Base-by-base conservation (phyloP, 2,113 vertebrate species). In the Columba janthina region DNA sequence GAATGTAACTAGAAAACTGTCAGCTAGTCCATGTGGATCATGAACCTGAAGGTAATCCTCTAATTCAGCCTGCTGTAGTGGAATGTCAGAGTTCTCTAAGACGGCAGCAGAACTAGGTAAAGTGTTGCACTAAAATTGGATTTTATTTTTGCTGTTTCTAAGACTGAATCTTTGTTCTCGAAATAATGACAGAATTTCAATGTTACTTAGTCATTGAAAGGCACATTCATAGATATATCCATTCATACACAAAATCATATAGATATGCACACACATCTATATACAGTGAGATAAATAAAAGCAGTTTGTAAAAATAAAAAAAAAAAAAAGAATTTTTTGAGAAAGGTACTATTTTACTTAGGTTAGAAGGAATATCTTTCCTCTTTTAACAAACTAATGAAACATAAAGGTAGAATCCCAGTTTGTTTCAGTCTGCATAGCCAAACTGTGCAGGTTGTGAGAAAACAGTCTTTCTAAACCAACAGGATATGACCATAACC, bases 241-340 rank as follows among this genome's bases (percentile, higher is more conserved):
- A 42, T 16, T 38, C 2, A 34, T 13, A 34, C 14, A 36, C 5
- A 86, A 72, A 91, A 42, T 50, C 6, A 1, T n/a, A 26, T n/a
- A 29, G 11, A 22, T 48, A 20, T 50, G 46, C 6, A 44, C 1
- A 61, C 1, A 16, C 1, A 48, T 0, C n/a, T 10, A 36, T 54
- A 51, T 34, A 4, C 11, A 65, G 17, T 60, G 6, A 8, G 9
- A 71, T 53, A 60, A 81, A 12, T 29, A 21, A 56, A 73, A 91
- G 4, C 1, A 10, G 1, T 5, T 38, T 17, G 5, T 31, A 48
- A 44, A 44, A 44, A 44, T 58, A 76, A 83, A 76, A 86, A 58
- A 58, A 29, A 0, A 9, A 2, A 0, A 69, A 16, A 4, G 3
- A 57, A 62, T 74, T 60, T 74, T 12, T 72, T 53, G 31, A 57